Evolutionary conservation across 1,140 invertebrate genomes (phyloP), one percentile per base, ranked within the genome.

Genomic region (Gryon sp.): DNA sequence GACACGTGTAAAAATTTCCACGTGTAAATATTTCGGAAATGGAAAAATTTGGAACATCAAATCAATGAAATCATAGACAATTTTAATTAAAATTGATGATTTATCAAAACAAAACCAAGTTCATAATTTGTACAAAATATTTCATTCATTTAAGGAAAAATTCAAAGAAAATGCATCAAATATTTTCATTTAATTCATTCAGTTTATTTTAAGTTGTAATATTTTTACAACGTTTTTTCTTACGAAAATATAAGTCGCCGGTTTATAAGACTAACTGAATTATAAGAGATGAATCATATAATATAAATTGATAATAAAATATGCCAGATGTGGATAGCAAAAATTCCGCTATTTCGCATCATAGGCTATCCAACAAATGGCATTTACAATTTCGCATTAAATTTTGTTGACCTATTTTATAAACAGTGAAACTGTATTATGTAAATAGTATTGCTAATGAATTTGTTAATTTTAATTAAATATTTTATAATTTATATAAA

Each of bases 141-240:
- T n/a, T n/a, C n/a, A n/a, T n/a, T n/a, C n/a, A n/a, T n/a, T n/a
- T n/a, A n/a, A n/a, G n/a, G n/a, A n/a, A n/a, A n/a, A n/a, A n/a
- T n/a, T n/a, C n/a, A n/a, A n/a, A n/a, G n/a, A n/a, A n/a, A n/a
- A n/a, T n/a, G n/a, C n/a, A 28, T 38, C 0, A n/a, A 46, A 18
- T 5, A 36, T n/a, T 62, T 34, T 16, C 28, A 40, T 48, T 9
- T 18, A 26, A 4, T 43, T 4, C 34, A 66, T 19, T 34, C 28
- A 26, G 26, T 40, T 46, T 45, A 36, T 20, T 57, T n/a, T 57
- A 32, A 41, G 20, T 41, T 16, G 34, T 45, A 40, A 32, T 14
- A 69, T 45, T 26, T 55, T 72, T 43, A 45, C 55, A 62, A 53
- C 45, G 40, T 45, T 53, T 41, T 62, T 72, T 55, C 57, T 55